Conservation (phyloP, 2,888 invertebrate genomes). For the Lycaena phlaeas region DNA sequence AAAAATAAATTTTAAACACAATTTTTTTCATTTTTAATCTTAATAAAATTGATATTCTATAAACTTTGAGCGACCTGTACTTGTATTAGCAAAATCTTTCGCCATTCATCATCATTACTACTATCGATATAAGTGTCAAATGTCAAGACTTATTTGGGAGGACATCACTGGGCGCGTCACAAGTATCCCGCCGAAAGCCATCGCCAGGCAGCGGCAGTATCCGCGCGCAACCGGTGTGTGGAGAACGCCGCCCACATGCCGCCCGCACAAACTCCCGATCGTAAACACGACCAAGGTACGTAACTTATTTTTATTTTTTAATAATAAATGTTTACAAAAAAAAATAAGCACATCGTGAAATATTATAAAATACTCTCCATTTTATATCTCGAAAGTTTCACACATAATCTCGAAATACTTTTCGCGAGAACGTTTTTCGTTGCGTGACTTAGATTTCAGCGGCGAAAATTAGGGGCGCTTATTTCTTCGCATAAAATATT, state of each 20-base stretch:
- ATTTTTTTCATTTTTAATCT: too few relatives aligned
- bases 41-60: too few relatives aligned
- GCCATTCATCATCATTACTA: too few relatives aligned
- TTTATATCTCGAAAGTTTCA: too few relatives aligned
- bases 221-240: constrained; percentile 48
- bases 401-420: neutral
- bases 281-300: constrained; percentile 41
- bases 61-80: too few relatives aligned
- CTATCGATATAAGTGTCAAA: constrained; percentile 34
- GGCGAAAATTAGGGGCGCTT: constrained; percentile 1
- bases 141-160: constrained; percentile 18
- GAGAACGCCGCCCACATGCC: constrained; percentile 34
- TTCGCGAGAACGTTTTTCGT: constrained; percentile 8
- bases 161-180: constrained; percentile 21
- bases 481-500: neutral
- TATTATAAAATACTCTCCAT: too few relatives aligned
- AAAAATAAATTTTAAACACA: neutral
- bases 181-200: constrained; percentile 37
- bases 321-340: neutral
- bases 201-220: constrained; percentile 32
- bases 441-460: constrained; percentile 9
- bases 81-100: too few relatives aligned
- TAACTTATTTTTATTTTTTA: constrained; percentile 21
- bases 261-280: constrained; percentile 25
- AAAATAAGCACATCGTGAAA: too few relatives aligned